phyloP scores from a whole-genome alignment of 2,888 invertebrate genomes.

The Athrips mouffetella region DNA sequence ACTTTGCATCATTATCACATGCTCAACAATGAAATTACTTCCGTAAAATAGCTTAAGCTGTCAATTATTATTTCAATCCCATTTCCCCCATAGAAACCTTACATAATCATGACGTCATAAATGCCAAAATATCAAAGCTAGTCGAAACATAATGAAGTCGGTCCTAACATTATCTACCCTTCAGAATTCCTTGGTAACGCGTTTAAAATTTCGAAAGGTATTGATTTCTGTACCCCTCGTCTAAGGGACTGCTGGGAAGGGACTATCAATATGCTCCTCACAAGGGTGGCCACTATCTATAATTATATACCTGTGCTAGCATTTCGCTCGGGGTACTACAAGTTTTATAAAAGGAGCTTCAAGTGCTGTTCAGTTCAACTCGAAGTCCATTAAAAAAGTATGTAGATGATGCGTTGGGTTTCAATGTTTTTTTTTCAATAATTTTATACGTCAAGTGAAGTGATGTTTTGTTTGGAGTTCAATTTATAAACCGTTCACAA shows the following conservation, averaged over 20 bases:
- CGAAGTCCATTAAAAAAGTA: neutral
- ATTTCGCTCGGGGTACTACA: constrained; percentile 1
- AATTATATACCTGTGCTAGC: constrained; percentile 15
- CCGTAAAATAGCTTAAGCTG: neutral
- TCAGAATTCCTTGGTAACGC: constrained; percentile 48
- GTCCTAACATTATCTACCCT: constrained; percentile 30
- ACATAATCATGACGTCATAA: constrained; percentile 13
- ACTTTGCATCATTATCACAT: neutral
- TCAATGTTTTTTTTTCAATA: too few relatives aligned
- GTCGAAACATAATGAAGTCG: constrained; percentile 23
- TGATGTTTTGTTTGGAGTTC: too few relatives aligned
- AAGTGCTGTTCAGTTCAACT: constrained; percentile 1
- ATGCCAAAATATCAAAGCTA: constrained; percentile 28
- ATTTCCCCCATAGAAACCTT: neutral
- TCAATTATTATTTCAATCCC: neutral
- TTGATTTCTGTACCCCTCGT: constrained; percentile 60
- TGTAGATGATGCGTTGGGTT: too few relatives aligned
- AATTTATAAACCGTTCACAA: too few relatives aligned
- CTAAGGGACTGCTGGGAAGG: constrained; percentile 41
- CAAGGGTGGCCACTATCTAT: constrained; percentile 26
- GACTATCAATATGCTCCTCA: constrained; percentile 40
- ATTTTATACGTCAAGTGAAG: too few relatives aligned
- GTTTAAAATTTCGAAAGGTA: constrained; percentile 67
- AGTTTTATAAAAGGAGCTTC: constrained; percentile 1
- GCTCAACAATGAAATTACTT: neutral